Evolutionary conservation across 1,140 invertebrate species (phyloP).

Genomic region (Cotesia vestalis): DNA sequence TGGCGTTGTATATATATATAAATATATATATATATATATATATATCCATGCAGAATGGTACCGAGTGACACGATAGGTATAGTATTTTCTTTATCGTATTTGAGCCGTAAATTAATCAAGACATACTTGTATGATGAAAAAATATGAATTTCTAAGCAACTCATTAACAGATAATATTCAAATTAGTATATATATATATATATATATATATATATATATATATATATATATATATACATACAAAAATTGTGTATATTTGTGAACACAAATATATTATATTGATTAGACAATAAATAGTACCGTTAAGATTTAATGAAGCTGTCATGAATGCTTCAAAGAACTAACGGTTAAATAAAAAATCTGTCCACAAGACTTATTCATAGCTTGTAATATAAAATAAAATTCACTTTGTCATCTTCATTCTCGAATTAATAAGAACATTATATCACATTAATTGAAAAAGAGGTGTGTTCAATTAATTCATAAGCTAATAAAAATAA

Average conservation of each 20-base stretch:
- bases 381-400: too few relatives aligned
- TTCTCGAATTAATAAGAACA: too few relatives aligned
- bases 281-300: conserved; percentile 7
- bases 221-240: too few relatives aligned
- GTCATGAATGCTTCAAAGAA: conserved; percentile 14
- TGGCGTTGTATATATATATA: background rate
- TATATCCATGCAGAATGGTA: conserved; percentile 2
- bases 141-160: background rate
- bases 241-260: too few relatives aligned
- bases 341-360: background rate
- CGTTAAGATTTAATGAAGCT: conserved; percentile 13
- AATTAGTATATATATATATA: background rate
- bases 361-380: background rate
- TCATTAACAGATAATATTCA: background rate
- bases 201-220: too few relatives aligned
- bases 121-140: background rate
- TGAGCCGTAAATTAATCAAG: background rate
- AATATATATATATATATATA: background rate
- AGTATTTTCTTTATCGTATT: conserved; percentile 5
- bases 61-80: conserved; percentile 19
- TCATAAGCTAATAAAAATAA: too few relatives aligned
- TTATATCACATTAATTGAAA: too few relatives aligned
- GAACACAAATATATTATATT: background rate
- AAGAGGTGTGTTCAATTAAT: too few relatives aligned
- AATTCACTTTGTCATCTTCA: too few relatives aligned